Conservation (phyloP, 2,113 vertebrate genomes). For the Lanius collurio region DNA sequence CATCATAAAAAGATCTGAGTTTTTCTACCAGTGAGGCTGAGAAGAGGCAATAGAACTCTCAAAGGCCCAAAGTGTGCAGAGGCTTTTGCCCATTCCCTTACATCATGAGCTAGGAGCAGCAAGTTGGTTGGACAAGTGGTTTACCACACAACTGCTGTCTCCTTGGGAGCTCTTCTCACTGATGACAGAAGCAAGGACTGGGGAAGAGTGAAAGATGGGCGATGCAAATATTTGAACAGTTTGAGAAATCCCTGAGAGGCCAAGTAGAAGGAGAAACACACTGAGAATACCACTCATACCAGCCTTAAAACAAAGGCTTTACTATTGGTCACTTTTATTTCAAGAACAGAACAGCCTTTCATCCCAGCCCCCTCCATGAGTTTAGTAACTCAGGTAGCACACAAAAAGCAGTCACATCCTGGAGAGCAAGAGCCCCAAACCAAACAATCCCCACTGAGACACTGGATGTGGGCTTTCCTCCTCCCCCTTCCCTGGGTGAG, state of each 20-base stretch:
- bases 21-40: neutral
- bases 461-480: neutral
- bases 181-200: neutral
- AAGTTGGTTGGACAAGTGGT: neutral
- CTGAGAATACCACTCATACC: neutral
- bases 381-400: neutral
- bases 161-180: fast-evolving
- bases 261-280: neutral
- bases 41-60: neutral
- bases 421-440: neutral
- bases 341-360: neutral
- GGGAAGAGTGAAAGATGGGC: neutral
- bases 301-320: neutral
- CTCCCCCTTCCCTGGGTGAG: neutral
- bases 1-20: neutral
- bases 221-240: neutral
- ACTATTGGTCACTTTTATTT: constrained; percentile 30
- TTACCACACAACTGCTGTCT: neutral
- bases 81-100: neutral
- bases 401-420: neutral
- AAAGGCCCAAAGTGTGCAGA: fast-evolving
- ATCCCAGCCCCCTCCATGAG: neutral
- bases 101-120: neutral
- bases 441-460: neutral
- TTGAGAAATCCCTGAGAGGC: neutral